phyloP scores from a whole-genome alignment of 2,113 vertebrate species.

The Fregata magnificens region DNA sequence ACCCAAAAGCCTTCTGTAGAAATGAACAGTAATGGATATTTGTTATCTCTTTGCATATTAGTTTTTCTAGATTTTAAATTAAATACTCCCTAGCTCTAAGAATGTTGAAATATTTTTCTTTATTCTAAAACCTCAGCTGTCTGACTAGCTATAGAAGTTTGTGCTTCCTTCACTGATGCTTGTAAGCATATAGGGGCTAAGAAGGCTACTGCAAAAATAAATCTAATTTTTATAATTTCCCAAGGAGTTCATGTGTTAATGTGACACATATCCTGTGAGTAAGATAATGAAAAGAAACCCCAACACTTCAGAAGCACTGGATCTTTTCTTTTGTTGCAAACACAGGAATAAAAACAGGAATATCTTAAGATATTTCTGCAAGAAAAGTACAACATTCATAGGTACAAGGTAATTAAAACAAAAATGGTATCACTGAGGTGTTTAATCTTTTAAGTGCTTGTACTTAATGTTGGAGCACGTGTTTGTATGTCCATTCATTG shows the following conservation, averaged over 20 bases:
- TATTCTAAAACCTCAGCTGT: not conserved
- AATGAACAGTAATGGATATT: not conserved
- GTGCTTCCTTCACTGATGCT: not conserved
- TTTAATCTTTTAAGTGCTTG: not conserved
- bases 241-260: not conserved
- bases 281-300: not conserved
- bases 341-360: not conserved
- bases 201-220: not conserved
- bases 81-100: not conserved
- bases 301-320: not conserved
- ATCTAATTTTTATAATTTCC: not conserved
- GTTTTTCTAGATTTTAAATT: not conserved
- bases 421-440: not conserved
- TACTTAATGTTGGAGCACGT: not conserved
- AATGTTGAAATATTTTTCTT: not conserved
- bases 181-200: not conserved
- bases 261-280: not conserved
- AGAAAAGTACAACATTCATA: not conserved
- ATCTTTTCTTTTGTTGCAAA: not conserved
- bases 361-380: not conserved
- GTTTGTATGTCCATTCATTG: not conserved
- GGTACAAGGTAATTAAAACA: not conserved
- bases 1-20: not conserved
- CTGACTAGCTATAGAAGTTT: not conserved
- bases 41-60: conserved; percentile 11